Conservation (phyloP, 2,888 invertebrate species). For the Thymelicus lineola region DNA sequence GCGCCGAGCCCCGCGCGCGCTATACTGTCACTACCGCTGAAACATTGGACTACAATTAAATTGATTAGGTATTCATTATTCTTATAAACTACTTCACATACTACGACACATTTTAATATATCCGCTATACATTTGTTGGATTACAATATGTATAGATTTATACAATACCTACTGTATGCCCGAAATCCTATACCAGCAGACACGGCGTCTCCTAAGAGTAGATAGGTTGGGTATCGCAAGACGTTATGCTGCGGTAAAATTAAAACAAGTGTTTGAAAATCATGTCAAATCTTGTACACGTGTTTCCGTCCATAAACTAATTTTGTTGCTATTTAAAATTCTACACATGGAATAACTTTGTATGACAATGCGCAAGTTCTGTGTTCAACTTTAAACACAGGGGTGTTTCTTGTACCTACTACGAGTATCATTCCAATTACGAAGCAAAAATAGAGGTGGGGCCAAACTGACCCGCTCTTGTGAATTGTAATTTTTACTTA, state of each 20-base stretch:
- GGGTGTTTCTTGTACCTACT: neutral
- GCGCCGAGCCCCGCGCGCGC: slow-evolving; percentile 37
- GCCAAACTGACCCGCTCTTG: neutral
- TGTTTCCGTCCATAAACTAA: neutral
- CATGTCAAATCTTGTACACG: neutral
- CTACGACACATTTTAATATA: neutral
- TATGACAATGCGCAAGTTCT: no score
- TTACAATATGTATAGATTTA: no score
- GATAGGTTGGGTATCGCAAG: no score
- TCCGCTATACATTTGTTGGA: no score
- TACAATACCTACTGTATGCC: no score
- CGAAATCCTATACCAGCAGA: no score
- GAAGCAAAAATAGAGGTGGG: neutral
- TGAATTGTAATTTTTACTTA: no score
- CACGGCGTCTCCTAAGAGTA: no score
- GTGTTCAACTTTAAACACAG: no score
- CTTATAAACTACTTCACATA: neutral
- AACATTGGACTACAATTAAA: slow-evolving; percentile 42
- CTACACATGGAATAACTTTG: no score
- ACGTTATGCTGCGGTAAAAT: no score
- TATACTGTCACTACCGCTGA: slow-evolving; percentile 48
- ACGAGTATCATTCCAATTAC: neutral
- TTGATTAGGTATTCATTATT: slow-evolving; percentile 49
- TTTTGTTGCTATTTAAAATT: neutral
- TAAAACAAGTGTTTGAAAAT: no score